Conservation (phyloP, 2,113 vertebrate genomes). For the Syrrhaptes paradoxus region DNA sequence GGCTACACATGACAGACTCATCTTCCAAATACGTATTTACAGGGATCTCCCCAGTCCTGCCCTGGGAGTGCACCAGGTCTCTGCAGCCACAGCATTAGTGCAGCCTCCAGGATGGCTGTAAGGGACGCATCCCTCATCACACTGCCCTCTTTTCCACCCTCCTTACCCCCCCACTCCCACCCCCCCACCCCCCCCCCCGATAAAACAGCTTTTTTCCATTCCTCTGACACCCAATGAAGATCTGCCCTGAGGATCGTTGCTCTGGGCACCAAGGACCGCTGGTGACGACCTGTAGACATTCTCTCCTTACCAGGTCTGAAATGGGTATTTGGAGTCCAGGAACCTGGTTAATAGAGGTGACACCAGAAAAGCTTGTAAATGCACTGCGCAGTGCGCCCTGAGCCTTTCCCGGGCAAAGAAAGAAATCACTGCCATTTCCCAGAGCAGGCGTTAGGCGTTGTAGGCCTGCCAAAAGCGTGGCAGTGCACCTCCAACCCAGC, state of each 20-base stretch:
- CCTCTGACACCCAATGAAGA: rapidly evolving
- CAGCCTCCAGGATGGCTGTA: background rate
- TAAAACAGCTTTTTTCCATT: background rate
- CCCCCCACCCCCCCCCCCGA: too few species aligned
- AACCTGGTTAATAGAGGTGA: background rate
- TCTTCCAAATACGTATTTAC: background rate
- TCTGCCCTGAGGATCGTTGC: background rate
- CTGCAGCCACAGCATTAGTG: background rate
- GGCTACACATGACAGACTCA: background rate
- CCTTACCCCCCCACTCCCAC: too few species aligned
- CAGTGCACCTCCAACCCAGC: background rate
- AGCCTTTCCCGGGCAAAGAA: background rate
- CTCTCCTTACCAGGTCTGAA: background rate
- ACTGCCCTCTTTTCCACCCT: background rate
- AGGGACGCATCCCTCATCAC: background rate
- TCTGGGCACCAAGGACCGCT: background rate
- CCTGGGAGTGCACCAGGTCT: background rate
- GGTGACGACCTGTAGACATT: background rate
- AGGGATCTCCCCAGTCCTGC: background rate
- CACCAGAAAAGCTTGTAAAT: background rate
- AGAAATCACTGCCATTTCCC: background rate
- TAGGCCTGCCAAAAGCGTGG: background rate
- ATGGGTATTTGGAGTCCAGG: background rate
- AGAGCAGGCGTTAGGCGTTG: background rate
- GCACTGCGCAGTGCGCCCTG: rapidly evolving